These are phyloP conservation scores for Drosophila leonis DNA, from an alignment of 2,888 invertebrate genomes.

Conservation along the genomic window DNA sequence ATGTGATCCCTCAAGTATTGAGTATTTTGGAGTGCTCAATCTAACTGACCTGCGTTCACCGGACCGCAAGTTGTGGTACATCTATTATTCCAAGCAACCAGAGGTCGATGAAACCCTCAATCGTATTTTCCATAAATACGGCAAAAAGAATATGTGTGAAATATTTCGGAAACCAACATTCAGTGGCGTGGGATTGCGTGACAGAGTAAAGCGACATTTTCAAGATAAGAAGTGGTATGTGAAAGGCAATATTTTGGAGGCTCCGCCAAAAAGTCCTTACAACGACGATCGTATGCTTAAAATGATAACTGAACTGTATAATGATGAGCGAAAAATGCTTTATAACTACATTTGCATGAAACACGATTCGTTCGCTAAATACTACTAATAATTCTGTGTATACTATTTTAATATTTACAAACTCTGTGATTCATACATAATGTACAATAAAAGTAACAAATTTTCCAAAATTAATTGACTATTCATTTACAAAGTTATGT, in stretches of 20 bases:
- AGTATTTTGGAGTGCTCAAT: constrained; percentile 62
- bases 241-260: constrained; percentile 64
- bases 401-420: background rate
- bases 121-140: constrained; percentile 60
- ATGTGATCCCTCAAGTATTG: constrained; percentile 43
- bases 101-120: constrained; percentile 62
- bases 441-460: background rate
- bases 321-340: constrained; percentile 53
- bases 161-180: constrained; percentile 62
- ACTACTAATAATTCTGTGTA: background rate
- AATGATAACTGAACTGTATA: constrained; percentile 43
- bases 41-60: constrained; percentile 52
- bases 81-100: constrained; percentile 59
- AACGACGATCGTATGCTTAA: constrained; percentile 60
- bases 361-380: constrained; percentile 3
- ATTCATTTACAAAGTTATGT: background rate
- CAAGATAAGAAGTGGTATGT: constrained; percentile 53
- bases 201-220: constrained; percentile 59
- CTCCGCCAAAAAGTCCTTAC: constrained; percentile 59
- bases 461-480: background rate
- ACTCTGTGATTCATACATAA: constrained; percentile 37
- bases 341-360: constrained; percentile 57
- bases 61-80: constrained; percentile 64
- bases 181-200: constrained; percentile 54
- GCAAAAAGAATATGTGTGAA: constrained; percentile 68